Evolutionary conservation across 2,888 invertebrate species (phyloP).

Genomic region (Blastobasis lacticolella): DNA sequence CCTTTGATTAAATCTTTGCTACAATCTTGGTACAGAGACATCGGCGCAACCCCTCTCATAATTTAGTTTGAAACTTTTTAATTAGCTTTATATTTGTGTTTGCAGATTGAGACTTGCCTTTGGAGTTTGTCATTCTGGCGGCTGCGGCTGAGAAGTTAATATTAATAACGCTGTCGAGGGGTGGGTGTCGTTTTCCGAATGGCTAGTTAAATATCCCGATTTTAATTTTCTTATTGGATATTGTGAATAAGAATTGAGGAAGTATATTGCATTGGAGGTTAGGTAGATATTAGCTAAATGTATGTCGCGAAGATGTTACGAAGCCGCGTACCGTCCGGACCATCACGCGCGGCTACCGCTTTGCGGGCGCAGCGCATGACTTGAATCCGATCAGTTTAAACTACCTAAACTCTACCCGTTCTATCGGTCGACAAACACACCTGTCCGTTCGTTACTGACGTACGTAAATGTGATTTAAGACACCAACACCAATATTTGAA

Average conservation of each 20-base stretch:
- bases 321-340: neutral
- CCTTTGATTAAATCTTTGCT: conserved; percentile 63
- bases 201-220: no score
- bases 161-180: conserved; percentile 47
- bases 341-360: conserved; percentile 10
- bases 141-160: conserved; percentile 62
- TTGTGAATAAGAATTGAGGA: no score
- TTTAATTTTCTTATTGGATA: no score
- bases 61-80: conserved; percentile 74
- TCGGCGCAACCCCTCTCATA: conserved; percentile 70
- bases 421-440: conserved; percentile 57
- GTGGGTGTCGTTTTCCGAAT: conserved; percentile 1
- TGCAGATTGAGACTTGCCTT: conserved; percentile 70
- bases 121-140: conserved; percentile 61
- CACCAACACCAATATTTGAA: conserved; percentile 64
- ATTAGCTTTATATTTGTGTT: conserved; percentile 75
- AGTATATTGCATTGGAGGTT: no score
- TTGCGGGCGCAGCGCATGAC: conserved; percentile 32
- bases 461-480: conserved; percentile 67
- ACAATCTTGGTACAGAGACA: conserved; percentile 67
- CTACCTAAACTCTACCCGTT: conserved; percentile 34
- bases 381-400: conserved; percentile 58
- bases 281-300: no score
- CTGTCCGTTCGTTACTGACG: conserved; percentile 57
- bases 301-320: neutral